These are phyloP conservation scores for Nephrotoma guestfalica DNA, from an alignment of 2,888 invertebrate species.

Conservation along the genomic window DNA sequence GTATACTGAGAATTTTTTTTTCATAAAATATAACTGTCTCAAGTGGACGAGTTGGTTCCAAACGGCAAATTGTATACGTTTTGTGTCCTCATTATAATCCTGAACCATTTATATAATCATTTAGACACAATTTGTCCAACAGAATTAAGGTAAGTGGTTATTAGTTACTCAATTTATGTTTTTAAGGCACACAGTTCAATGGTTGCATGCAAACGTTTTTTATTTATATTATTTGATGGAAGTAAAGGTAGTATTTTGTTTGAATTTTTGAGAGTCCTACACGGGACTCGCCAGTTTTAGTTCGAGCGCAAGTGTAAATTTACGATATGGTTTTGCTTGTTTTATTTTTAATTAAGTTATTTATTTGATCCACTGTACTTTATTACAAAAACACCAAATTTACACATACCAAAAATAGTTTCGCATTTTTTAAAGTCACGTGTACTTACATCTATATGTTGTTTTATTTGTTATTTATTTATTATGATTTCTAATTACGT, in stretches of 20 bases:
- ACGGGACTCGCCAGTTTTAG: not conserved
- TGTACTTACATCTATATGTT: not conserved
- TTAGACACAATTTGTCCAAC: not conserved
- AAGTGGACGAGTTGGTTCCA: not conserved
- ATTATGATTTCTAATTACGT: not conserved
- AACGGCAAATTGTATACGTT: not conserved
- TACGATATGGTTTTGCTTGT: not conserved
- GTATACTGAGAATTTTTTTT: not conserved
- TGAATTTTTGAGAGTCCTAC: not conserved
- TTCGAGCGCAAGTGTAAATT: not conserved
- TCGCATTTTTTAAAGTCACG: not conserved
- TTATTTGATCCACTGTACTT: not conserved
- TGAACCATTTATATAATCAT: not conserved
- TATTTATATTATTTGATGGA: not conserved
- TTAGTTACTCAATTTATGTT: not conserved
- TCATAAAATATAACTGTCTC: not conserved
- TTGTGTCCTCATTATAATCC: not conserved
- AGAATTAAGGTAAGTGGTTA: not conserved
- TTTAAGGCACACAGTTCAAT: conserved; percentile 1
- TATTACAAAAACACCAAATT: not conserved
- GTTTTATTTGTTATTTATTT: not conserved
- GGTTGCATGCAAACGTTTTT: not conserved
- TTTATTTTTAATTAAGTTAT: not conserved
- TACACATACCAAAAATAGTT: not conserved
- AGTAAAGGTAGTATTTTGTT: conserved; percentile 1